phyloP scores from a whole-genome alignment of 2,797 vertebrate species.

The Percopsis omiscomaycus region DNA sequence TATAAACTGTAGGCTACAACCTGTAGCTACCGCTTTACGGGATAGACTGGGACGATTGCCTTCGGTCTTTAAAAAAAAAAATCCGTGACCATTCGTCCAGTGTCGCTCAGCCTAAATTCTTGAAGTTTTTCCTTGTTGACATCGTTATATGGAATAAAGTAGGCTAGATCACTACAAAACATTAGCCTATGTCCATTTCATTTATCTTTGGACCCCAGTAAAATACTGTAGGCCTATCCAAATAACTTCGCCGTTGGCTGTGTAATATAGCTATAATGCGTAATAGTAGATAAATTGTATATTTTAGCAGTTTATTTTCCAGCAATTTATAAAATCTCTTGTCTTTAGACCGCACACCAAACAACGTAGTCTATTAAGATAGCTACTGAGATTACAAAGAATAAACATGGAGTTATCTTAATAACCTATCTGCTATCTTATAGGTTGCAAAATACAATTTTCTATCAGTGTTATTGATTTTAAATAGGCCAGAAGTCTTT shows the following conservation, averaged over 20 bases:
- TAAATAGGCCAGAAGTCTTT: background rate
- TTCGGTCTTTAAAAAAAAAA: background rate
- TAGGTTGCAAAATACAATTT: background rate
- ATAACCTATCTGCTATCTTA: background rate
- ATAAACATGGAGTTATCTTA: background rate
- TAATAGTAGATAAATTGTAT: background rate
- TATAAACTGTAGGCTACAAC: background rate
- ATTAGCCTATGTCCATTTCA: too few relatives aligned
- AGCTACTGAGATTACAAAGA: background rate
- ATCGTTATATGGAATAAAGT: too few relatives aligned
- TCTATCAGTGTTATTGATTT: background rate
- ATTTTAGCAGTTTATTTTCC: background rate
- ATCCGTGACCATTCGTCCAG: constrained; percentile 35
- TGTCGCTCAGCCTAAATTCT: constrained; percentile 4
- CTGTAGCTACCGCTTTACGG: background rate
- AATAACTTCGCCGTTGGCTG: background rate
- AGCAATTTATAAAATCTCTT: background rate
- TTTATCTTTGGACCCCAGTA: too few relatives aligned
- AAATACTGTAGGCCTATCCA: background rate
- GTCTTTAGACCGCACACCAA: background rate
- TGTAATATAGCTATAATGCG: background rate
- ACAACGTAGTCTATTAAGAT: background rate
- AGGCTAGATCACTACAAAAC: too few relatives aligned
- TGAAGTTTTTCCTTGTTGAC: too few relatives aligned
- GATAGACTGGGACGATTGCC: background rate